These are phyloP conservation scores for Cephalopholis sonnerati DNA, from an alignment of 2,113 vertebrate species.

Conservation along the genomic window DNA sequence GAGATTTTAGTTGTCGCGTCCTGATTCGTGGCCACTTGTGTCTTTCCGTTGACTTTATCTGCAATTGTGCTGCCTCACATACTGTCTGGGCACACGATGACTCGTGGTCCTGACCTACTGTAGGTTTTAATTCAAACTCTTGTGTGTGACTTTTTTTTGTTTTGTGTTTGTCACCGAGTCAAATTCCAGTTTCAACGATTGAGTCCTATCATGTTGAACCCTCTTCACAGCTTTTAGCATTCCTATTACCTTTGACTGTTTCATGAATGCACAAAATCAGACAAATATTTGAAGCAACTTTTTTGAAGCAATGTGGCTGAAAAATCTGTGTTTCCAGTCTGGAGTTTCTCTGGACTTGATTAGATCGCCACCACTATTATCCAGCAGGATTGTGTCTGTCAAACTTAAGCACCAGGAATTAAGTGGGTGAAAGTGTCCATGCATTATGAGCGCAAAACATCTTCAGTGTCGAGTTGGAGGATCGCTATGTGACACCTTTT, in stretches of 20 bases:
- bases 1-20: not conserved
- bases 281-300: not conserved
- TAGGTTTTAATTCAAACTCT: not conserved
- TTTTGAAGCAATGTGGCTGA: not conserved
- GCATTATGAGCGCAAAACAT: not conserved
- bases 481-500: constrained; percentile 34
- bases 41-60: not conserved
- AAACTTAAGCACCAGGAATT: constrained; percentile 35
- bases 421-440: constrained; percentile 10
- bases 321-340: constrained; percentile 5
- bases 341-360: constrained; percentile 20
- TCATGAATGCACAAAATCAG: not conserved
- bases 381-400: constrained; percentile 10
- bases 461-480: too few relatives aligned
- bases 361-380: constrained; percentile 20
- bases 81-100: not conserved
- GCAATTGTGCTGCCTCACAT: not conserved
- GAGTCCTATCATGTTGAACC: not conserved
- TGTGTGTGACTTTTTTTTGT: not conserved
- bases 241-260: not conserved
- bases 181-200: not conserved
- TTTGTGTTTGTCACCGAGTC: not conserved
- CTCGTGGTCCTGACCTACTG: not conserved
- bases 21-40: not conserved
- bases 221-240: not conserved